These are phyloP conservation scores for Phyllotreta striolata DNA, from an alignment of 2,888 invertebrate species.

Conservation along the genomic window DNA sequence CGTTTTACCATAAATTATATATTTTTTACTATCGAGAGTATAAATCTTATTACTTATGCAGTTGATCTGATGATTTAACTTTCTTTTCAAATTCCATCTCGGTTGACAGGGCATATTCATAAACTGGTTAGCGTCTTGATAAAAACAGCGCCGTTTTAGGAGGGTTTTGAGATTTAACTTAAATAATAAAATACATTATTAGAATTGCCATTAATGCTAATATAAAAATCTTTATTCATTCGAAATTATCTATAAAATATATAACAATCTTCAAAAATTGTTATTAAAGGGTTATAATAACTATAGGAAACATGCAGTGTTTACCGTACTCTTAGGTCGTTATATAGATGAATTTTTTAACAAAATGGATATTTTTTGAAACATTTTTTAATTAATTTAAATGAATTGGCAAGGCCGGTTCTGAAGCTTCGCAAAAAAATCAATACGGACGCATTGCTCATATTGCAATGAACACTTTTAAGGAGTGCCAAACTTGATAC, in stretches of 20 bases:
- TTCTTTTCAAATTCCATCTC: constrained; percentile 44
- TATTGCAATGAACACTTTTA: constrained; percentile 33
- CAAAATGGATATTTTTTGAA: too few relatives aligned
- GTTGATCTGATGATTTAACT: constrained; percentile 41
- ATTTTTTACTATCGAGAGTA: constrained; percentile 40
- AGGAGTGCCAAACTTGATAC: constrained; percentile 32
- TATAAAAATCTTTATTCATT: too few relatives aligned
- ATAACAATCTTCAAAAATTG: too few relatives aligned
- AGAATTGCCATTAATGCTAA: too few relatives aligned
- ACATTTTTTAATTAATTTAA: background rate
- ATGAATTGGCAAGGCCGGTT: background rate
- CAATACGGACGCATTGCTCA: constrained; percentile 29
- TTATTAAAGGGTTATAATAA: too few relatives aligned
- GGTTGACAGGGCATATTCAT: constrained; percentile 43
- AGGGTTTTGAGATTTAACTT: constrained; percentile 1
- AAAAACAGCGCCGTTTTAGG: constrained; percentile 18
- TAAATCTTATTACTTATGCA: constrained; percentile 42
- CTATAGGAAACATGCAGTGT: too few relatives aligned
- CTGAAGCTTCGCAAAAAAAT: constrained; percentile 22
- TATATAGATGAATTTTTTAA: too few relatives aligned
- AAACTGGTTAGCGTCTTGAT: constrained; percentile 38
- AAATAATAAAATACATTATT: too few relatives aligned
- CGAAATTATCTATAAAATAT: too few relatives aligned
- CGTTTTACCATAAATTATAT: constrained; percentile 44
- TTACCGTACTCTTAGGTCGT: too few relatives aligned